phyloP scores from a whole-genome alignment of 2,888 invertebrate genomes.

The Terebella lapidaria region DNA sequence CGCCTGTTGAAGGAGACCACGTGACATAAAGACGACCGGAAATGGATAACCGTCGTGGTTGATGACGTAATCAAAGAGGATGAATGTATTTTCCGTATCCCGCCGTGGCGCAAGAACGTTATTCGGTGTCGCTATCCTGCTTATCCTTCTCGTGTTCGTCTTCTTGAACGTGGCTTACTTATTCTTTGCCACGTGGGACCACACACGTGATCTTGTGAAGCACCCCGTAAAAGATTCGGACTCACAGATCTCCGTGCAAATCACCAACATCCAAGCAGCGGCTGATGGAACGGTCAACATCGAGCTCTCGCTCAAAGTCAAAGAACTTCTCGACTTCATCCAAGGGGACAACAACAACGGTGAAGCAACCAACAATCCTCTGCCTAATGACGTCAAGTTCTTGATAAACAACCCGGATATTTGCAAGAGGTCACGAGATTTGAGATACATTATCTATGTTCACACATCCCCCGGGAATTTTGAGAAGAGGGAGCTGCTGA shows the following conservation, averaged over 20 bases:
- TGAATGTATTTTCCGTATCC: too few species aligned
- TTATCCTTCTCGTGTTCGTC: too few species aligned
- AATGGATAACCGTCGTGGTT: too few species aligned
- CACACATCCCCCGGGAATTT: constrained; percentile 28
- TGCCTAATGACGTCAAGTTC: not conserved
- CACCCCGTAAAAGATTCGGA: not conserved
- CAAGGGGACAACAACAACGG: not conserved
- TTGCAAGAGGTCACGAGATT: constrained; percentile 8
- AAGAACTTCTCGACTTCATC: not conserved
- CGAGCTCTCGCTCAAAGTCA: not conserved
- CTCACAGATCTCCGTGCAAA: not conserved
- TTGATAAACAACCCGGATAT: constrained; percentile 13
- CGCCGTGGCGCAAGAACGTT: too few species aligned
- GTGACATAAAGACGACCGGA: too few species aligned
- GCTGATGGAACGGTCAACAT: not conserved
- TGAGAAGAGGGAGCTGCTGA: constrained; percentile 21
- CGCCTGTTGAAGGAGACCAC: too few species aligned
- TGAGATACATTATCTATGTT: constrained; percentile 24
- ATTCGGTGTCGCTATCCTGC: too few species aligned
- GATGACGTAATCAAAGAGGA: too few species aligned
- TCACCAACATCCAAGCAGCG: not conserved
- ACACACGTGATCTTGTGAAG: too few species aligned
- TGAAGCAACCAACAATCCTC: not conserved
- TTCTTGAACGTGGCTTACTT: too few species aligned
- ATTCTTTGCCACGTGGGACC: too few species aligned